A percentile compares a stretch with the other conserved stretches of the same genome.
These are phyloP conservation scores for Eupithecia tripunctaria DNA, from an alignment of 2,888 invertebrate genomes.

Conservation along the genomic window DNA sequence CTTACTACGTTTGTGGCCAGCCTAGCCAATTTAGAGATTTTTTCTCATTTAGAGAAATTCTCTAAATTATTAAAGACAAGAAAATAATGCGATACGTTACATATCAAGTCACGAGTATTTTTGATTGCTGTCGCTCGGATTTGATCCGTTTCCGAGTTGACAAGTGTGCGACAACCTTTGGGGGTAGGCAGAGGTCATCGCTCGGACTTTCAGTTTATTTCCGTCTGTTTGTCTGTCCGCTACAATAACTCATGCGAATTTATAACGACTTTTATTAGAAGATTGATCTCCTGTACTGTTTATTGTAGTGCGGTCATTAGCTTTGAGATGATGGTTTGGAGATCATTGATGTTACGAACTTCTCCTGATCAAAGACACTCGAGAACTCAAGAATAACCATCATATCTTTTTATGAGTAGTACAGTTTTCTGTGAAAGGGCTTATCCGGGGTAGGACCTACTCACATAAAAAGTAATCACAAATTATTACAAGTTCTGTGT, in stretches of 20 bases:
- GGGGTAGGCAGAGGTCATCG: slow-evolving; percentile 31
- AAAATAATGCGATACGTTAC: no score
- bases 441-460: no score
- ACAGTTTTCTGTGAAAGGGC: no score
- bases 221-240: slow-evolving; percentile 19
- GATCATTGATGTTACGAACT: background rate
- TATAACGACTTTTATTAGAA: slow-evolving; percentile 25
- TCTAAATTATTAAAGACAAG: no score
- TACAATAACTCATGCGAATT: slow-evolving; percentile 29
- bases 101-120: no score
- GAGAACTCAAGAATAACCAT: background rate
- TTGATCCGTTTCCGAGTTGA: background rate
- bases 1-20: no score
- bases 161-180: background rate
- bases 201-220: slow-evolving; percentile 33
- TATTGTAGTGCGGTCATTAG: background rate
- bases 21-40: no score
- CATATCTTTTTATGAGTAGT: no score
- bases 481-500: no score
- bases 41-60: no score
- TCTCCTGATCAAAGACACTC: background rate
- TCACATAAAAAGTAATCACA: no score
- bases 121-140: no score
- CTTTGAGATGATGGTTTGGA: background rate
- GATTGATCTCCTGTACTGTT: slow-evolving; percentile 22